Conservation (phyloP, 2,113 vertebrate genomes). For the Sminthopsis crassicaudata region DNA sequence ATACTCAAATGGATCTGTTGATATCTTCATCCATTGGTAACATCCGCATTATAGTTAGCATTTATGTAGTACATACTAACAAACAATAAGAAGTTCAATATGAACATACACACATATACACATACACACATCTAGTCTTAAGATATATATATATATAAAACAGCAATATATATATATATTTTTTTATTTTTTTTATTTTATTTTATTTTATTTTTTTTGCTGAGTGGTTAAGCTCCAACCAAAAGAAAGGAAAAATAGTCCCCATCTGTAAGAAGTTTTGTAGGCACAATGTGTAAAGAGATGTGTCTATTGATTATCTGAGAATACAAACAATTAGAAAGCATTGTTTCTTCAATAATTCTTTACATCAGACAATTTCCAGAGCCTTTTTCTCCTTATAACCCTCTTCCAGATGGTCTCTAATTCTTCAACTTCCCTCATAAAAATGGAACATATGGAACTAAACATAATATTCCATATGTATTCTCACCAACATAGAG, state of each 20-base stretch:
- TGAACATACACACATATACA: neutral
- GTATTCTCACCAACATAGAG: neutral
- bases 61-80: neutral
- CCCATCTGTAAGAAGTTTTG: neutral
- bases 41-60: neutral
- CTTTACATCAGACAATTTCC: slow-evolving; percentile 7
- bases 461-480: neutral
- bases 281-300: neutral
- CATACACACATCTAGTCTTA: neutral
- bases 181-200: too few species aligned
- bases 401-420: neutral
- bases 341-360: neutral
- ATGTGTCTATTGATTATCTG: neutral
- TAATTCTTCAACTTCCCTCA: slow-evolving; percentile 17
- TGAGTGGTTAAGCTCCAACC: neutral
- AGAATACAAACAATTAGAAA: neutral
- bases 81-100: neutral
- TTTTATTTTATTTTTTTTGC: neutral
- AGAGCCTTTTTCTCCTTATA: slow-evolving; percentile 32
- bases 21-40: neutral
- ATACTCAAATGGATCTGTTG: neutral
- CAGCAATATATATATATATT: too few species aligned
- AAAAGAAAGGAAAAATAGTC: neutral
- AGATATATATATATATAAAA: too few species aligned
- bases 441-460: slow-evolving; percentile 5